These are phyloP conservation scores for Mesitornis unicolor DNA, from an alignment of 2,113 vertebrate species.

Conservation along the genomic window DNA sequence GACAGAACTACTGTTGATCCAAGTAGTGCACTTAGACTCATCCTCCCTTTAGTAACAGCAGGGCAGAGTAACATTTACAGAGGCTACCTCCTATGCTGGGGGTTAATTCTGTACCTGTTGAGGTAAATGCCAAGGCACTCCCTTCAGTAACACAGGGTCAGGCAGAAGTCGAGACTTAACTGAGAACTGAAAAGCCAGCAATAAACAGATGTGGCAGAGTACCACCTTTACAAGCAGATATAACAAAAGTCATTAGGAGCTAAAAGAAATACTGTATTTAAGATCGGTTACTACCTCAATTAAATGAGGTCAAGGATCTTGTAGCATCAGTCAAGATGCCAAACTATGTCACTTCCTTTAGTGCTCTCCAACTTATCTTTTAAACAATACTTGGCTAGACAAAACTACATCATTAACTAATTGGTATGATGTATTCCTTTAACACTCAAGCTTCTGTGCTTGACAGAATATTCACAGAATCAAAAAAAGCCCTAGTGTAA, in stretches of 20 bases:
- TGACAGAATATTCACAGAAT: neutral
- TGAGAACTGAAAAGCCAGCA: neutral
- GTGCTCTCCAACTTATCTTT: neutral
- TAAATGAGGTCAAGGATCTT: neutral
- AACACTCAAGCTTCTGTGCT: neutral
- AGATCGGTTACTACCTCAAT: neutral
- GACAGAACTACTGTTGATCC: neutral
- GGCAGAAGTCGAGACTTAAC: neutral
- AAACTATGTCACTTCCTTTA: slow-evolving; percentile 38
- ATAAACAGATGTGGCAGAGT: neutral
- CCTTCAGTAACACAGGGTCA: neutral
- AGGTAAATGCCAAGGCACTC: neutral
- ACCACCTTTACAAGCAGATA: neutral
- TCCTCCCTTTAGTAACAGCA: neutral
- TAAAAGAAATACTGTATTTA: neutral
- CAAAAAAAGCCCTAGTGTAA: neutral
- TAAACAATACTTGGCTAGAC: slow-evolving; percentile 5
- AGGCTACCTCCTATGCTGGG: neutral
- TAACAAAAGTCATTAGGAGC: neutral
- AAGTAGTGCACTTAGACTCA: neutral
- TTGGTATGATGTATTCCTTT: slow-evolving; percentile 25
- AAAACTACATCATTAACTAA: slow-evolving; percentile 27
- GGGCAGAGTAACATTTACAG: neutral
- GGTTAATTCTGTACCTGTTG: accelerated
- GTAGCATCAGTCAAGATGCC: neutral